phyloP scores from a whole-genome alignment of 2,797 vertebrate species.

The Lagorchestes hirsutus region DNA sequence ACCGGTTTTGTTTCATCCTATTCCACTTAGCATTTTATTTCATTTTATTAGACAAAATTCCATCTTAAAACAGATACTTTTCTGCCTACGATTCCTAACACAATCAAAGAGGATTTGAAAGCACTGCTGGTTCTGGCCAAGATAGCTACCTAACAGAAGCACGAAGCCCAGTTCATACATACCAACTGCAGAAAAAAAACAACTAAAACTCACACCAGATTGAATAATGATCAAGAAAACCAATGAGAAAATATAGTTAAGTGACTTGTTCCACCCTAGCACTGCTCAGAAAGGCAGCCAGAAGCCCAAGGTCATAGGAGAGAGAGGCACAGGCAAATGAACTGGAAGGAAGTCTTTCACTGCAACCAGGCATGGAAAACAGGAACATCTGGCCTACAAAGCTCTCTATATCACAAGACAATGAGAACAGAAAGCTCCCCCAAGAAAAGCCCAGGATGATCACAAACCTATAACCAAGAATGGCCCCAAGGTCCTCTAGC shows the following conservation, averaged over 20 bases:
- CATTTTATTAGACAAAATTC: slow-evolving; percentile 50
- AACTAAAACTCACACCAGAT: not conserved
- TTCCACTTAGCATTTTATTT: slow-evolving; percentile 33
- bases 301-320: not conserved
- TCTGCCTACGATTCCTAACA: slow-evolving; percentile 8
- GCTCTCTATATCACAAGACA: not conserved
- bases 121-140: not conserved
- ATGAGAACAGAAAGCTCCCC: not conserved
- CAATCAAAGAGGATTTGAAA: slow-evolving; percentile 45
- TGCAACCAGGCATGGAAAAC: not conserved
- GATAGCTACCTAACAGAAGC: not conserved
- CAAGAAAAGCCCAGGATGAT: not conserved
- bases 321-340: not conserved
- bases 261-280: not conserved
- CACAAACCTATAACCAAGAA: not conserved
- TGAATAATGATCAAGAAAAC: not conserved
- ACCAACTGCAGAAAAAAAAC: not conserved
- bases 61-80: slow-evolving; percentile 45
- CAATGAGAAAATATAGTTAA: not conserved
- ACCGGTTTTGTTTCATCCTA: slow-evolving; percentile 7
- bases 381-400: not conserved
- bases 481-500: not conserved
- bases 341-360: not conserved
- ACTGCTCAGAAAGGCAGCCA: not conserved
- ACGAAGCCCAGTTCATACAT: not conserved